These are phyloP conservation scores for Saccopteryx bilineata DNA, from an alignment of 2,113 vertebrate genomes.

Conservation along the genomic window DNA sequence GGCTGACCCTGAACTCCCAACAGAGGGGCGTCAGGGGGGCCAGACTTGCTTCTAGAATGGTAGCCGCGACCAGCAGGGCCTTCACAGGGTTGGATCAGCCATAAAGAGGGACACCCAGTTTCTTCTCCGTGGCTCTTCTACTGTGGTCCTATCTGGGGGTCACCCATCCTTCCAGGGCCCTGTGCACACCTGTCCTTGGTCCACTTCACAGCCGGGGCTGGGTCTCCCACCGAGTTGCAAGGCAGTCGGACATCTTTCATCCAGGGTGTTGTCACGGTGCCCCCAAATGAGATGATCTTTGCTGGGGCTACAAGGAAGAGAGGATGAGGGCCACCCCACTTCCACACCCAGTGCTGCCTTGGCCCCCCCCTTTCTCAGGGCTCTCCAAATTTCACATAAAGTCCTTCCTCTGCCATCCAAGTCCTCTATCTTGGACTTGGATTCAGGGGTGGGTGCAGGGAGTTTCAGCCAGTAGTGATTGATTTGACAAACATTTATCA, in stretches of 20 bases:
- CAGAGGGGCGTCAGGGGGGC: background rate
- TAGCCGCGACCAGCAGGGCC: background rate
- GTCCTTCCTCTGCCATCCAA: background rate
- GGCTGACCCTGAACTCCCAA: background rate
- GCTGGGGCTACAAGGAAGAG: constrained; percentile 91
- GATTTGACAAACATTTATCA: background rate
- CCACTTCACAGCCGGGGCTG: constrained; percentile 96
- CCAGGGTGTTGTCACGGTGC: constrained; percentile 98
- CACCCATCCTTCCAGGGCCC: background rate
- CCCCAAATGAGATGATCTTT: constrained; percentile 98
- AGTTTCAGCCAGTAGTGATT: background rate
- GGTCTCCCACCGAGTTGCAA: constrained; percentile 96
- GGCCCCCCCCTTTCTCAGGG: background rate
- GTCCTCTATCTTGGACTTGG: background rate
- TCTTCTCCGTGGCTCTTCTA: background rate
- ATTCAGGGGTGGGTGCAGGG: background rate
- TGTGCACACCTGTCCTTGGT: constrained; percentile 96
- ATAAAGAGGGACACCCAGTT: background rate
- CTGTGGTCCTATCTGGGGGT: background rate
- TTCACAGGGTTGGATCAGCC: background rate
- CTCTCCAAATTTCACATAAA: background rate
- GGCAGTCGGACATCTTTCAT: constrained; percentile 98
- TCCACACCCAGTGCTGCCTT: background rate
- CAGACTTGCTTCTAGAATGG: background rate
- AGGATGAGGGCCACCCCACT: background rate